Base-by-base conservation (phyloP, 2,888 invertebrate genomes). In the Priocnemis perturbator region DNA sequence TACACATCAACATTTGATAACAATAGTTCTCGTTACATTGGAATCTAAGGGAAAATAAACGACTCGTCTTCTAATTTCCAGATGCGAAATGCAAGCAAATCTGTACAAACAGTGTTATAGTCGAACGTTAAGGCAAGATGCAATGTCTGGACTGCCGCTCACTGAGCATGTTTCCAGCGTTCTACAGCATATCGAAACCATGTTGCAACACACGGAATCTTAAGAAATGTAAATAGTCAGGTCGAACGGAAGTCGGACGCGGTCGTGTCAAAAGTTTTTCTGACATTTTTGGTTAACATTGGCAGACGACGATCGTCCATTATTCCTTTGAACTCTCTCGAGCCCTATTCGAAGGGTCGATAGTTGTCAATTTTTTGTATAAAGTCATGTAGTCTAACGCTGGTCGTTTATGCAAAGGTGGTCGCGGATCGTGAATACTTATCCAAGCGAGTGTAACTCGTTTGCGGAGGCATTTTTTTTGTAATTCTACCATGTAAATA, bases 31-130 rank as follows among this genome's bases (percentile, higher is more conserved):
- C 1, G 19, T 26, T 44, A 15, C 47, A 55, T 1, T 11, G 55
- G 11, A 30, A 3, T 37, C 11, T 37, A 37, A 11, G 2, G 37
- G 7, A 37, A 9, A 37, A 11, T 37, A 37, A 11, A 37, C 1
- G 11, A 11, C 1, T 37, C 7, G 26, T 11, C 11, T 37, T 58
- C 50, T 48, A 45, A 19, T 53, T 0, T 85, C 74, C 64, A 88
- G 88, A 58, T 71, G 60, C 23, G 86, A 88, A 17, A 66, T 66
- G 15, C 71, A 84, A n/a, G 82, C 76, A 3, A 81, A 72, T 67
- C 63, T 83, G n/a, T 89, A 89, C 60, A 89, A 88, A 76, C 81
- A 85, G 44, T 88, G 87, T 59, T 89, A 89, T 62, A 82, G 83
- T 23, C 78, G 82, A 61, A 81, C 87, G 0, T 77, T 89, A 50